Evolutionary conservation across 2,113 vertebrate species (phyloP).

Genomic region (Sula dactylatra): DNA sequence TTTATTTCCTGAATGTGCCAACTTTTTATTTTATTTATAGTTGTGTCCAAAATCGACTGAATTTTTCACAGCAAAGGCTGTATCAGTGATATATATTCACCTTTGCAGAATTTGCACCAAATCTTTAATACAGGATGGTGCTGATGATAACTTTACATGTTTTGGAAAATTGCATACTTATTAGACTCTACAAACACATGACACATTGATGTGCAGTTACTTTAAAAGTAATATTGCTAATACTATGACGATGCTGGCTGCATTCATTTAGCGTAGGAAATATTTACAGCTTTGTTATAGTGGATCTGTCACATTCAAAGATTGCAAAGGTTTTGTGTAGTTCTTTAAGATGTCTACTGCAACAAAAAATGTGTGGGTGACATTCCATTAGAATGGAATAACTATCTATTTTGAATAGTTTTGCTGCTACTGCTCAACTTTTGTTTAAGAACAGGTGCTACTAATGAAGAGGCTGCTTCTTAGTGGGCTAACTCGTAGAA

Average conservation of each 20-base stretch:
- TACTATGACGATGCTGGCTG: constrained; percentile 73
- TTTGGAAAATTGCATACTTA: constrained; percentile 61
- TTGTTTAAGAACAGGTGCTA: constrained; percentile 72
- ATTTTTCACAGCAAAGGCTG: constrained; percentile 68
- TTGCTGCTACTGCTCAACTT: constrained; percentile 69
- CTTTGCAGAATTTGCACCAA: constrained; percentile 78
- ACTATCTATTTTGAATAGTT: constrained; percentile 67
- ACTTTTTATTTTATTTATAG: constrained; percentile 67
- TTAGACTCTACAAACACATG: constrained; percentile 71
- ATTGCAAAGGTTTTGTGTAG: constrained; percentile 71
- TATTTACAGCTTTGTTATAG: constrained; percentile 74
- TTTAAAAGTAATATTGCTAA: constrained; percentile 75
- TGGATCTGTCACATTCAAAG: constrained; percentile 72
- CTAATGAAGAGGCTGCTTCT: constrained; percentile 71
- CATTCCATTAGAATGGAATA: constrained; percentile 70
- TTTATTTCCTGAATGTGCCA: constrained; percentile 80
- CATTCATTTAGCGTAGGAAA: constrained; percentile 78
- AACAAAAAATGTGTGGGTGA: constrained; percentile 66
- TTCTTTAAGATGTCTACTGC: constrained; percentile 73
- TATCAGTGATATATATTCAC: constrained; percentile 75
- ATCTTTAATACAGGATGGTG: constrained; percentile 71
- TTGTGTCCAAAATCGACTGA: constrained; percentile 56
- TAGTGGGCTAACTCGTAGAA: constrained; percentile 62
- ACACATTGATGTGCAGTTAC: constrained; percentile 74
- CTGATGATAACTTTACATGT: constrained; percentile 72